A percentile compares a stretch with the other conserved stretches of the same genome.
phyloP scores from a whole-genome alignment of 2,797 vertebrate species.

The Coluber constrictor region DNA sequence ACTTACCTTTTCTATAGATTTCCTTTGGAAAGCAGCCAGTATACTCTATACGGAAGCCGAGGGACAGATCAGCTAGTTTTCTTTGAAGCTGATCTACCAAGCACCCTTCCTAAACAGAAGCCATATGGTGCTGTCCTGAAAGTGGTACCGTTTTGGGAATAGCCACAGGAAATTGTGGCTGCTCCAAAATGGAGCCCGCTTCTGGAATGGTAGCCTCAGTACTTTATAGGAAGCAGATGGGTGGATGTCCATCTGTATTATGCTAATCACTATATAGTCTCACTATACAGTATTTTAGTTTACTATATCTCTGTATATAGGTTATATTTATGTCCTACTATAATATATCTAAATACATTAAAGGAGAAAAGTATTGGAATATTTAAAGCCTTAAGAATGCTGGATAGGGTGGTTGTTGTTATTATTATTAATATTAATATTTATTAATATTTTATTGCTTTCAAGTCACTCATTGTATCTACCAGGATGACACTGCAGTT shows the following conservation, averaged over 20 bases:
- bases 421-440: neutral
- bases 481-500: neutral
- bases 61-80: neutral
- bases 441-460: neutral
- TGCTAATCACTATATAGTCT: neutral
- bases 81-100: neutral
- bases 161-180: neutral
- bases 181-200: neutral
- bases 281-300: neutral
- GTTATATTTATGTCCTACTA: neutral
- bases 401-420: neutral
- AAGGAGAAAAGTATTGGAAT: neutral
- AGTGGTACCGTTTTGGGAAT: neutral
- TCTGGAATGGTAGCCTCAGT: neutral
- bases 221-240: neutral
- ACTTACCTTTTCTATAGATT: neutral
- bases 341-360: neutral
- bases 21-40: neutral
- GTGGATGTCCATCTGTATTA: neutral
- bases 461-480: neutral
- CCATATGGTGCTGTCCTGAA: neutral
- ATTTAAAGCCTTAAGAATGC: neutral
- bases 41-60: neutral
- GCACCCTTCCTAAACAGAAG: neutral
- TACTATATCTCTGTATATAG: neutral